A percentile compares a stretch with the other conserved stretches of the same genome.
These are phyloP conservation scores for Drosophila subquinaria DNA, from an alignment of 2,888 invertebrate genomes.

Conservation along the genomic window DNA sequence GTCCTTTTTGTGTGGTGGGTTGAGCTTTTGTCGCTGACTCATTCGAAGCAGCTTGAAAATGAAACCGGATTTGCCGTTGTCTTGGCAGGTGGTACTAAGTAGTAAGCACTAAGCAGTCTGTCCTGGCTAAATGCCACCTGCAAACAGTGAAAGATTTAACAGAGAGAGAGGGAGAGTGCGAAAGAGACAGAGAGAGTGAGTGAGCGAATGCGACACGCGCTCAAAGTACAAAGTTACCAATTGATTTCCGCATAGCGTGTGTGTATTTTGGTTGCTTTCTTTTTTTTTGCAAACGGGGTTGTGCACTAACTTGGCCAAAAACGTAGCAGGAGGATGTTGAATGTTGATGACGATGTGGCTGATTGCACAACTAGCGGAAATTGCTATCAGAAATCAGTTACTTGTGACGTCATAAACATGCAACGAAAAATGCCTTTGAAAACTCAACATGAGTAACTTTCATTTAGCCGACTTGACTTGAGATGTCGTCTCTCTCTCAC, in stretches of 20 bases:
- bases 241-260: conserved; percentile 35
- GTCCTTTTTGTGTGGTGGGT: background rate
- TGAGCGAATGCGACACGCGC: conserved; percentile 20
- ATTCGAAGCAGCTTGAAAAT: conserved; percentile 35
- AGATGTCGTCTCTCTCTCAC: conserved; percentile 1
- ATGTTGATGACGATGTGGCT: conserved; percentile 16
- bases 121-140: conserved; percentile 17
- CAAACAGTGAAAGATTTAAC: background rate
- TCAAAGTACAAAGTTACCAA: conserved; percentile 38
- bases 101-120: conserved; percentile 17
- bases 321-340: conserved; percentile 1
- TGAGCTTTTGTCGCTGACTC: conserved; percentile 28
- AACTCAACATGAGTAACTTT: conserved; percentile 9
- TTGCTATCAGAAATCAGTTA: conserved; percentile 35
- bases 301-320: conserved; percentile 8
- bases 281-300: background rate
- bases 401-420: conserved; percentile 35
- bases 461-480: background rate
- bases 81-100: conserved; percentile 25
- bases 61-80: conserved; percentile 46
- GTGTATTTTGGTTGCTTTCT: background rate
- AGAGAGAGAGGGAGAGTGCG: background rate
- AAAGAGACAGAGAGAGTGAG: background rate
- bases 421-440: conserved; percentile 11
- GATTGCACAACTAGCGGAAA: conserved; percentile 42